Percentiles rank a stretch among this genome's conserved stretches.
phyloP scores from a whole-genome alignment of 2,113 vertebrate species.

The Bujurquina vittata region DNA sequence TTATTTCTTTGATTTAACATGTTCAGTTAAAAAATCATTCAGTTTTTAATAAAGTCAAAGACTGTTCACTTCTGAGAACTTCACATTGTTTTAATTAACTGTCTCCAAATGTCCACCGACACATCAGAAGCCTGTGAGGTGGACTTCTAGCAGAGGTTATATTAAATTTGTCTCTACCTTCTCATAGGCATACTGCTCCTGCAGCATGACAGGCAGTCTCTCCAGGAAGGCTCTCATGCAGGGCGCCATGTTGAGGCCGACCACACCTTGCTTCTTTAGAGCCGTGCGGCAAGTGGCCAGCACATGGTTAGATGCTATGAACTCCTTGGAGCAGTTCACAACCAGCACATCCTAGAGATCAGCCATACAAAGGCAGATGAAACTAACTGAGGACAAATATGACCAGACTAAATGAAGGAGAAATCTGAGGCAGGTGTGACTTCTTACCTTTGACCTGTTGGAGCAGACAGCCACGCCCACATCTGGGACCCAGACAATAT shows the following conservation, averaged over 20 bases:
- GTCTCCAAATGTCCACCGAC: no score
- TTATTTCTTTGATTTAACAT: no score
- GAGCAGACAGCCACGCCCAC: constrained; percentile 96
- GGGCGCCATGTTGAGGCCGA: constrained; percentile 93
- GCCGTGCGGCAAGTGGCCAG: constrained; percentile 93
- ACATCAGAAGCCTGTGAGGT: background rate
- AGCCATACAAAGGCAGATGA: background rate
- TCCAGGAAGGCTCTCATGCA: constrained; percentile 98
- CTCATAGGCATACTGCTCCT: constrained; percentile 96
- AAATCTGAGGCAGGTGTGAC: background rate
- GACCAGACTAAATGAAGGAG: background rate
- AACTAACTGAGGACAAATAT: background rate
- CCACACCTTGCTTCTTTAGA: constrained; percentile 92
- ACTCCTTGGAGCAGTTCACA: constrained; percentile 92
- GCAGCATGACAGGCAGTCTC: constrained; percentile 93
- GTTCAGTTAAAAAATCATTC: no score
- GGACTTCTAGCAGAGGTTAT: background rate
- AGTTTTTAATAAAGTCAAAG: no score
- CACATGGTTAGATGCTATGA: constrained; percentile 89
- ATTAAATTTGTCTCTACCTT: constrained; percentile 79
- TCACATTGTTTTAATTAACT: no score
- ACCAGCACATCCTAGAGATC: constrained; percentile 90
- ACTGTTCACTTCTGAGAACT: no score
- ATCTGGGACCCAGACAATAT: constrained; percentile 95
- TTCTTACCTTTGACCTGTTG: constrained; percentile 93